These are phyloP conservation scores for Anabas testudineus DNA, from an alignment of 2,797 vertebrate genomes.

Conservation along the genomic window DNA sequence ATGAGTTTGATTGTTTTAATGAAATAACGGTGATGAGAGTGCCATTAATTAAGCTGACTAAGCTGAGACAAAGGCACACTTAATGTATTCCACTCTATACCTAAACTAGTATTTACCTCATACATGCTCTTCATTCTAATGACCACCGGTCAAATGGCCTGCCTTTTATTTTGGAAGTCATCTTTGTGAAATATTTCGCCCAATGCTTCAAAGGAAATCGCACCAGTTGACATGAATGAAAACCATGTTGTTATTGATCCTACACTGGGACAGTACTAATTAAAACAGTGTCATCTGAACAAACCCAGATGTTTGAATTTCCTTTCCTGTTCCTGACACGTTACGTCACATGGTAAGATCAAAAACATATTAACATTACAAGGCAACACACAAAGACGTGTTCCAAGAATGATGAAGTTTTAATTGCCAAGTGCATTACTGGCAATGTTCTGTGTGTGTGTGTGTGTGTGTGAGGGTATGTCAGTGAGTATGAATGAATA, in stretches of 20 bases:
- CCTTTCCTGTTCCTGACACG: slow-evolving; percentile 11
- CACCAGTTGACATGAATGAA: slow-evolving; percentile 39
- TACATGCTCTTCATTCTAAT: slow-evolving; percentile 27
- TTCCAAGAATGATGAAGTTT: slow-evolving; percentile 60
- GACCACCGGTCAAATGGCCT: slow-evolving; percentile 36
- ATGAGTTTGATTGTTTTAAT: slow-evolving; percentile 57
- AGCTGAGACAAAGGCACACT: slow-evolving; percentile 41
- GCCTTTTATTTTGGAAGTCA: slow-evolving; percentile 36
- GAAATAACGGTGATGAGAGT: slow-evolving; percentile 58
- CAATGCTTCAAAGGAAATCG: slow-evolving; percentile 38
- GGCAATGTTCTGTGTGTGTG: slow-evolving; percentile 43
- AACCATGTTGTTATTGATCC: slow-evolving; percentile 42
- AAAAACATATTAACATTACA: slow-evolving; percentile 14
- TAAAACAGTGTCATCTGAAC: slow-evolving; percentile 34
- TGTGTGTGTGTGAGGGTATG: slow-evolving; percentile 53
- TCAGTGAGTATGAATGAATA: slow-evolving; percentile 40
- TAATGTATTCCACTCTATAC: slow-evolving; percentile 27
- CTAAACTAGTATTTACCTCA: slow-evolving; percentile 27
- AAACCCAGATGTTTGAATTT: slow-evolving; percentile 35
- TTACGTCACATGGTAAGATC: slow-evolving; percentile 21
- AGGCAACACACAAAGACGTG: slow-evolving; percentile 12
- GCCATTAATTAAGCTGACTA: slow-evolving; percentile 46
- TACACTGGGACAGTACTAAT: slow-evolving; percentile 17
- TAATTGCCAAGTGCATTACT: slow-evolving; percentile 69
- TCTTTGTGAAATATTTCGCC: slow-evolving; percentile 29